These are phyloP conservation scores for Oegoconia quadripuncta DNA, from an alignment of 2,888 invertebrate genomes.

Conservation along the genomic window DNA sequence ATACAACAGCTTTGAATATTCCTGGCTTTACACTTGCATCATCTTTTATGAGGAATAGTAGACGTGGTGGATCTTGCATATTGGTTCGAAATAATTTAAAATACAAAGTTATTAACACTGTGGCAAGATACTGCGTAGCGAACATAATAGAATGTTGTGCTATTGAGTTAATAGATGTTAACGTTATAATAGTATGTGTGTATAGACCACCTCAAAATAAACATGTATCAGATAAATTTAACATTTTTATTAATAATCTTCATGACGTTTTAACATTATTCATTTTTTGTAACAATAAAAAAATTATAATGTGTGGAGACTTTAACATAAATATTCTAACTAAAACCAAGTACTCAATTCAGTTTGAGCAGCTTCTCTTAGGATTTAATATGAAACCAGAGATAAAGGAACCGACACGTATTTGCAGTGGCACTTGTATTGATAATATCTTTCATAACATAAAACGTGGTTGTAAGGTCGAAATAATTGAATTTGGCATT, in stretches of 20 bases:
- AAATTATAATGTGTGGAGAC: conserved; percentile 8
- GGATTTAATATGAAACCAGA: conserved; percentile 8
- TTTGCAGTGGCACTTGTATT: conserved; percentile 6
- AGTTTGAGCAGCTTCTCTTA: conserved; percentile 5
- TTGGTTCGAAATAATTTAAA: too few relatives aligned
- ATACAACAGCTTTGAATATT: too few relatives aligned
- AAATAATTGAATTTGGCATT: conserved; percentile 5
- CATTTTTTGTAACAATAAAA: neutral
- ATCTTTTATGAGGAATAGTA: too few relatives aligned
- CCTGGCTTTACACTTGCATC: too few relatives aligned
- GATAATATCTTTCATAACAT: conserved; percentile 8
- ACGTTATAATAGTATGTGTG: conserved; percentile 10
- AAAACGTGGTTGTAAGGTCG: conserved; percentile 1
- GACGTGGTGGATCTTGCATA: too few relatives aligned
- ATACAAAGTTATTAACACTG: too few relatives aligned
- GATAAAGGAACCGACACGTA: conserved; percentile 2
- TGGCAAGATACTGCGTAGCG: too few relatives aligned
- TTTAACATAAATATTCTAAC: conserved; percentile 10
- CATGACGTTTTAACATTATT: neutral
- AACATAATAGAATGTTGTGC: conserved; percentile 12
- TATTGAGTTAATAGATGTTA: conserved; percentile 2
- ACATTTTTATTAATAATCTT: conserved; percentile 2
- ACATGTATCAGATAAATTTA: neutral
- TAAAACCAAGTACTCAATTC: neutral
- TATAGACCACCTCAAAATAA: conserved; percentile 7